Conservation (phyloP, 2,113 vertebrate genomes). For the Orientallactaga bullata region DNA sequence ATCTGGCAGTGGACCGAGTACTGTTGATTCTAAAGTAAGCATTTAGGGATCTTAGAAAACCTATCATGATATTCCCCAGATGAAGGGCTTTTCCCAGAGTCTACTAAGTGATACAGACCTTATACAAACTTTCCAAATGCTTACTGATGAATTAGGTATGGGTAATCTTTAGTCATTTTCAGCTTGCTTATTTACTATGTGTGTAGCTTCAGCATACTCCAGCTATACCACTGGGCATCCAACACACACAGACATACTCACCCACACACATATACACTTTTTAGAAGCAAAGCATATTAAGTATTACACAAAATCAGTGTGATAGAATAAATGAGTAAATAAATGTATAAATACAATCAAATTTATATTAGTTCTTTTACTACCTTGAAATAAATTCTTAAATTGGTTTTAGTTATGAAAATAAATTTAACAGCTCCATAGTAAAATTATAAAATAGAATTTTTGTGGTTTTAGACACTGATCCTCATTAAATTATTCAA, state of each 20-base stretch:
- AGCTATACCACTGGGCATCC: not conserved
- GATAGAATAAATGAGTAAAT: not conserved
- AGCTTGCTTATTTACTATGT: conserved; percentile 23
- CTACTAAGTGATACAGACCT: not conserved
- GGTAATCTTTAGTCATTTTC: not conserved
- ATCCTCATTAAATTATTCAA: conserved; percentile 74
- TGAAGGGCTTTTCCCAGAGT: not conserved
- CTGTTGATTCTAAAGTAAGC: not conserved
- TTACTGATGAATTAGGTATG: not conserved
- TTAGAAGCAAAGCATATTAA: not conserved
- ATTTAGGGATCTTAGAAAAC: not conserved
- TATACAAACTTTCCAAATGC: not conserved
- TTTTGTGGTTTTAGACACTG: conserved; percentile 57
- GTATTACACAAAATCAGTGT: not conserved
- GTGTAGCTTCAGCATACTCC: not conserved
- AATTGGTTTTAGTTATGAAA: conserved; percentile 17
- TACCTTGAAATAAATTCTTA: not conserved
- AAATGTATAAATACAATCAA: not conserved
- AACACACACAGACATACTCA: not conserved
- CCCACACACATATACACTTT: not conserved
- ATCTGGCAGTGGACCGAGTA: not conserved
- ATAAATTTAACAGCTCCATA: not conserved
- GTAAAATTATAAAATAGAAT: conserved; percentile 40
- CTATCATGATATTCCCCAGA: not conserved
- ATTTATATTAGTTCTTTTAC: not conserved